These are phyloP conservation scores for Datnioides undecimradiatus DNA, from an alignment of 2,113 vertebrate genomes.

Conservation along the genomic window DNA sequence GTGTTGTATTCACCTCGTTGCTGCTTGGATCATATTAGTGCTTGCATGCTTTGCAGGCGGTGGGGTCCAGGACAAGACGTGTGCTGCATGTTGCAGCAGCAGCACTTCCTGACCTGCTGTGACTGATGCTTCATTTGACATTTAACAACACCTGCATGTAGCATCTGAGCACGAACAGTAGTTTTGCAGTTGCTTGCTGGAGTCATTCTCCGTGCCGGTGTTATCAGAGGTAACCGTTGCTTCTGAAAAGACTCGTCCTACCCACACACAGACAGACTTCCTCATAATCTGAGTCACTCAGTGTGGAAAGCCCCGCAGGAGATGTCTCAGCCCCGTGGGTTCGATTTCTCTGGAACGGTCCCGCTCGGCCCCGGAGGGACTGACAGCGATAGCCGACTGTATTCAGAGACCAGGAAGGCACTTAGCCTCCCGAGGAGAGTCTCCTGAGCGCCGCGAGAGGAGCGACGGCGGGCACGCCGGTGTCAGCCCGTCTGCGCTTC, in stretches of 20 bases:
- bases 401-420: conserved; percentile 55
- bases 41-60: no score
- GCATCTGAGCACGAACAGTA: neutral
- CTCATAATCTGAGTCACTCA: conserved; percentile 1
- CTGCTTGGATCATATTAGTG: no score
- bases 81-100: no score
- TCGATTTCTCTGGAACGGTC: conserved; percentile 31
- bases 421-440: conserved; percentile 54
- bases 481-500: conserved; percentile 23
- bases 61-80: no score
- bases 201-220: neutral
- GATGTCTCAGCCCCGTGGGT: conserved; percentile 18
- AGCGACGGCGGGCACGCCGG: conserved; percentile 13
- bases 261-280: neutral
- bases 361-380: conserved; percentile 23
- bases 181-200: neutral
- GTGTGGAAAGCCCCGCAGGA: conserved; percentile 30
- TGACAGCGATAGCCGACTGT: conserved; percentile 41
- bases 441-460: neutral
- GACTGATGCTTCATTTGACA: no score
- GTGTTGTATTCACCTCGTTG: no score
- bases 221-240: neutral
- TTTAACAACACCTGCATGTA: no score
- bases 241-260: conserved; percentile 10
- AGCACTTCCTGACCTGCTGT: no score